Evolutionary conservation across 30 jellyfish, hydroid and myxozoan species (phyloP).

Genomic region (Aurelia coerulea): DNA sequence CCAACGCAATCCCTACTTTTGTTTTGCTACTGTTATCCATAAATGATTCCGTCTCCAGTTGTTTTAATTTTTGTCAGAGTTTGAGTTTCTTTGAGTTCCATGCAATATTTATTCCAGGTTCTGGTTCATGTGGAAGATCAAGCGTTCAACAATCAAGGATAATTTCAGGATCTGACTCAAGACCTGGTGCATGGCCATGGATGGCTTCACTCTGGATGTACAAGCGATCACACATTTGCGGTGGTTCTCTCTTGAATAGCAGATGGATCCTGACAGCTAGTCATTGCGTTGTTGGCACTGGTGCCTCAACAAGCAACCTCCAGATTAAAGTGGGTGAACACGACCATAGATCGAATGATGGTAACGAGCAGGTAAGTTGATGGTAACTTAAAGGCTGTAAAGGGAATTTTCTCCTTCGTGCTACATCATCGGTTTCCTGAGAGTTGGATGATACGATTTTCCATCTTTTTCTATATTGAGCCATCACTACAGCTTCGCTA

Average conservation of each 20-base stretch:
- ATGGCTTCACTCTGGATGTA: slow-evolving; percentile 74
- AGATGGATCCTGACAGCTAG: slow-evolving; percentile 79
- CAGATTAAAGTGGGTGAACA: slow-evolving; percentile 77
- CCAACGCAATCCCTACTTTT: no score
- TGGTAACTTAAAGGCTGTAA: no score
- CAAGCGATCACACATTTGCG: slow-evolving; percentile 72
- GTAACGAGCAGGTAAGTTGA: slow-evolving; percentile 41
- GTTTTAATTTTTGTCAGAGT: no score
- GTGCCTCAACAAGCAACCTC: slow-evolving; percentile 45
- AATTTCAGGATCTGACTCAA: slow-evolving; percentile 61
- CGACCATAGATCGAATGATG: slow-evolving; percentile 33
- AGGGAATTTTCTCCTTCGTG: no score
- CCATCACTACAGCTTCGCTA: no score
- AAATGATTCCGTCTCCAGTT: no score
- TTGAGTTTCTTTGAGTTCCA: no score
- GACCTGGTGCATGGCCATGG: slow-evolving; percentile 91
- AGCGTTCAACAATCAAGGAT: slow-evolving; percentile 68
- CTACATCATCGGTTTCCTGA: no score
- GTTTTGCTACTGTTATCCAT: no score
- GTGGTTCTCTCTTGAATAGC: slow-evolving; percentile 66
- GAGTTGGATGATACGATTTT: no score
- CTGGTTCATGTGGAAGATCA: slow-evolving; percentile 62
- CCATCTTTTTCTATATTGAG: no score
- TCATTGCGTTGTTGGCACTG: slow-evolving; percentile 70
- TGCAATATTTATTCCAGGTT: not conserved